Conservation (phyloP, 2,797 vertebrate species). For the Gallinago stenura region DNA sequence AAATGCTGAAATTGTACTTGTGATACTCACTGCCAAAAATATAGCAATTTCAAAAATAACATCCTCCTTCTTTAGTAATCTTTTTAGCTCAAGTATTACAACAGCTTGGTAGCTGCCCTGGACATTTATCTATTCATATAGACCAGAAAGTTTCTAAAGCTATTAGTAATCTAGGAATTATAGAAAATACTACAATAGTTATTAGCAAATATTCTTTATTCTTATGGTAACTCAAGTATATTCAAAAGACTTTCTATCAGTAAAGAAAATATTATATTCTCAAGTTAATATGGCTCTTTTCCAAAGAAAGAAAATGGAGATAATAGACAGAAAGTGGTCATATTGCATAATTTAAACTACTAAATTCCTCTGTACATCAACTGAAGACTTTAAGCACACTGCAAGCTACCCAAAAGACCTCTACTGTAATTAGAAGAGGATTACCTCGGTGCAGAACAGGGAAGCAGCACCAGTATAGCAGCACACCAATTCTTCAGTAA, state of each 20-base stretch:
- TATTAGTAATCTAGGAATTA: not conserved
- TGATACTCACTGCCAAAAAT: not conserved
- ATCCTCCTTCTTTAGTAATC: not conserved
- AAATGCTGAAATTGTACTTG: not conserved
- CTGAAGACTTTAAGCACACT: not conserved
- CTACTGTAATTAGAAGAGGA: not conserved
- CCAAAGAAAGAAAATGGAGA: not conserved
- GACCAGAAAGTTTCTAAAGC: not conserved
- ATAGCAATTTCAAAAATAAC: not conserved
- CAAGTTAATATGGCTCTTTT: not conserved
- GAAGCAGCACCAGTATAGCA: not conserved
- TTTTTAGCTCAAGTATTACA: not conserved
- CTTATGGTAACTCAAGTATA: not conserved
- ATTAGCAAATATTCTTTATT: not conserved
- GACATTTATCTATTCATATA: not conserved
- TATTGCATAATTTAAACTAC: not conserved
- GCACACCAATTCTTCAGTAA: not conserved
- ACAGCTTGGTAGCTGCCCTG: not conserved
- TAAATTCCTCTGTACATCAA: not conserved
- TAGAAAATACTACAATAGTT: not conserved
- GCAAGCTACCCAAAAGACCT: not conserved
- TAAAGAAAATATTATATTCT: not conserved
- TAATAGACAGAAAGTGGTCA: accelerated
- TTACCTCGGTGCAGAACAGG: not conserved
- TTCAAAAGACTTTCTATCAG: not conserved